Conservation (phyloP, 2,797 vertebrate genomes). For the Tragopan temminckii region DNA sequence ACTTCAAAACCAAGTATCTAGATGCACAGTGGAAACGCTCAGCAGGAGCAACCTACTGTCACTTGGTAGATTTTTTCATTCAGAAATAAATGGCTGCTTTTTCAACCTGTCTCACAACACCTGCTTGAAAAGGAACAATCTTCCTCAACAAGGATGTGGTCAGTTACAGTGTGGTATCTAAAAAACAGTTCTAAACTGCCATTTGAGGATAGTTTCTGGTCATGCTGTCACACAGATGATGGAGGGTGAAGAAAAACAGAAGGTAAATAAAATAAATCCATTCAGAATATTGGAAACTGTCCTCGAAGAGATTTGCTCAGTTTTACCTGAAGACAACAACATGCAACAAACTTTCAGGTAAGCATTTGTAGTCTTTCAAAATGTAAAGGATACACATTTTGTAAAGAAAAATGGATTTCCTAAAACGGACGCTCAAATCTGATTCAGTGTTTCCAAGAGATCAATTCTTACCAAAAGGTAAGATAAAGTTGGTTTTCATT, state of each 20-base stretch:
- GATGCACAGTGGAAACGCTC: neutral
- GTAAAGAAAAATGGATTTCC: neutral
- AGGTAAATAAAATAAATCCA: neutral
- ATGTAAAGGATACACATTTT: neutral
- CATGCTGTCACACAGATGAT: neutral
- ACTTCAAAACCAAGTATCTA: neutral
- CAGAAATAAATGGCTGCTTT: slow-evolving; percentile 6
- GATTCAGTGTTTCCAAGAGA: neutral
- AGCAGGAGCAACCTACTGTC: neutral
- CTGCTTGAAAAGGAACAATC: neutral
- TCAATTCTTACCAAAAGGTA: neutral
- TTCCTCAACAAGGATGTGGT: neutral
- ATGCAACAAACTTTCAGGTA: neutral
- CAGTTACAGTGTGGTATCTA: neutral
- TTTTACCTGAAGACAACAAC: neutral
- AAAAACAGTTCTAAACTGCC: neutral
- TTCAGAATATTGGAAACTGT: neutral
- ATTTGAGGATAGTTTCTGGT: neutral
- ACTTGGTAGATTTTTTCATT: neutral
- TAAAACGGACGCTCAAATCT: neutral
- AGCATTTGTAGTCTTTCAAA: neutral
- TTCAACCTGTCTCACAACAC: rapidly evolving
- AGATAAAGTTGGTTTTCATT: neutral
- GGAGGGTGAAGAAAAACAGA: neutral
- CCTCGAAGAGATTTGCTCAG: neutral